phyloP scores from a whole-genome alignment of 2,888 invertebrate genomes.

The Drosophila atroscutellata region DNA sequence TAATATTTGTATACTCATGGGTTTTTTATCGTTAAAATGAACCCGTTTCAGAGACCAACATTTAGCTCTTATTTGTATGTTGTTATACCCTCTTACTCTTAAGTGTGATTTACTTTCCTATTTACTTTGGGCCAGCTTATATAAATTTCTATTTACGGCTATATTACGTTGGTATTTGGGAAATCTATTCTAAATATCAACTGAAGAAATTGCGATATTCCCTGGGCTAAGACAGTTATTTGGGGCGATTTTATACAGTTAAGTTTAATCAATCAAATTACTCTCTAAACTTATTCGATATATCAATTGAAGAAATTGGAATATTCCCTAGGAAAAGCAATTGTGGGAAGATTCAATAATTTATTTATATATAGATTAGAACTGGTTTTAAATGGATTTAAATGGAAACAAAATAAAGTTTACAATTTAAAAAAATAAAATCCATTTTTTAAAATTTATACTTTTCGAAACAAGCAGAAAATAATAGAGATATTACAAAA shows the following conservation, averaged over 20 bases:
- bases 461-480: not conserved
- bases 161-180: not conserved
- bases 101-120: not conserved
- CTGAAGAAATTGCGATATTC: not conserved
- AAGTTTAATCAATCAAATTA: not conserved
- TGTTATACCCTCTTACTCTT: not conserved
- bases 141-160: not conserved
- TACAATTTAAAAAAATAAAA: not conserved
- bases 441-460: not conserved
- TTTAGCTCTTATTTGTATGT: constrained; percentile 1
- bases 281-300: not conserved
- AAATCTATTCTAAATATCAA: not conserved
- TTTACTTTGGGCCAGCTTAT: not conserved
- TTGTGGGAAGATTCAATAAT: not conserved
- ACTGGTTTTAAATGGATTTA: not conserved
- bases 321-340: not conserved
- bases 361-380: not conserved
- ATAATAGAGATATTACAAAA: no score
- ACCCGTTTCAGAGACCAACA: constrained; percentile 13
- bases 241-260: not conserved
- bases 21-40: constrained; percentile 41
- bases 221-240: not conserved
- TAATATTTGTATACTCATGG: constrained; percentile 10
- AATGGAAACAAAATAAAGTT: not conserved
- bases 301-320: not conserved